Evolutionary conservation across 2,797 vertebrate species (phyloP).

Genomic region (Enteromius paludinosus): DNA sequence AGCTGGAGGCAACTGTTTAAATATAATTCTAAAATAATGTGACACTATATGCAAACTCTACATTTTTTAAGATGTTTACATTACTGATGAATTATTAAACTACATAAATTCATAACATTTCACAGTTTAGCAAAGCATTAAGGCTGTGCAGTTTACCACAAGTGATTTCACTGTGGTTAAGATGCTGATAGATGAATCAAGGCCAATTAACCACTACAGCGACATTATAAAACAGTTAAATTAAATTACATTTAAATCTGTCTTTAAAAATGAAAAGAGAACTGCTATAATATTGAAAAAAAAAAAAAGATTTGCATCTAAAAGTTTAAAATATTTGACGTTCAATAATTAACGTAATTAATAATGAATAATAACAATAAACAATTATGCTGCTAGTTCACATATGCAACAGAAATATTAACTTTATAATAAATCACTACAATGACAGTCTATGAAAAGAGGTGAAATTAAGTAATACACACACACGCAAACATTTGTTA

Average conservation of each 20-base stretch:
- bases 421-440: background rate
- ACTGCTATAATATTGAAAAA: background rate
- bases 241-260: background rate
- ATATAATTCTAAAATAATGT: background rate
- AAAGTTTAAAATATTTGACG: background rate
- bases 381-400: background rate
- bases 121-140: background rate
- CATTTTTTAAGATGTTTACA: conserved; percentile 32
- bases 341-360: background rate
- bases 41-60: conserved; percentile 2
- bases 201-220: background rate
- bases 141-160: background rate
- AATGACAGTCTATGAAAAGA: background rate
- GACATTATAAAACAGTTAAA: background rate
- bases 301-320: background rate
- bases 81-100: background rate
- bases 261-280: background rate
- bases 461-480: background rate
- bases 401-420: background rate
- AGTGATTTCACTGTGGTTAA: background rate
- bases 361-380: background rate
- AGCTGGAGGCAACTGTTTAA: conserved; percentile 14
- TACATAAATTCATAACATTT: too few species aligned
- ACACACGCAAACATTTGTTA: conserved; percentile 9
- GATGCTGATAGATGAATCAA: background rate